These are phyloP conservation scores for Macrosoma leucophasiata DNA, from an alignment of 2,888 invertebrate species.

Conservation along the genomic window DNA sequence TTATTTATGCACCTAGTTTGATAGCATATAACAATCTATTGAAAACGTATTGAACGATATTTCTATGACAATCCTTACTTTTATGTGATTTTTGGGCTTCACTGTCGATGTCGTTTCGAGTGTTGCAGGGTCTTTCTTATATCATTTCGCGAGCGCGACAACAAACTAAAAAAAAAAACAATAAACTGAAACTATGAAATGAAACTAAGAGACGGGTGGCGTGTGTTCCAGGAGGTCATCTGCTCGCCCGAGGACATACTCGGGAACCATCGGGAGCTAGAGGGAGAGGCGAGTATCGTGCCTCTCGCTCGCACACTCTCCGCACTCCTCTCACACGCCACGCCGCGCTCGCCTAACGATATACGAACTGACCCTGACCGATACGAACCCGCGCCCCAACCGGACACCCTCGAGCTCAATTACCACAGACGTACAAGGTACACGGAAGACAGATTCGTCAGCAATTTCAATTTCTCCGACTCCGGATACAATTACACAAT, in stretches of 20 bases:
- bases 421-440: conserved; percentile 47
- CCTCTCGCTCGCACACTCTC: conserved; percentile 54
- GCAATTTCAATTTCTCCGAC: conserved; percentile 45
- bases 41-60: not conserved
- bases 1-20: not conserved
- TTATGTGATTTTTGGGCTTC: not conserved
- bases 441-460: conserved; percentile 52
- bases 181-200: conserved; percentile 35
- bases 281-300: conserved; percentile 32
- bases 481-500: conserved; percentile 43
- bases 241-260: conserved; percentile 78
- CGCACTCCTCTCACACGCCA: conserved; percentile 60
- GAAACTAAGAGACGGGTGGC: conserved; percentile 67
- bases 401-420: conserved; percentile 41
- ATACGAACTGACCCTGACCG: conserved; percentile 44
- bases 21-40: not conserved
- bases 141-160: conserved; percentile 48
- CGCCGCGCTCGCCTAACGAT: conserved; percentile 68
- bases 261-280: conserved; percentile 45
- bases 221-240: conserved; percentile 81
- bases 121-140: conserved; percentile 61
- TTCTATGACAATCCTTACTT: not conserved
- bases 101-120: conserved; percentile 32
- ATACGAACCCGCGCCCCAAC: conserved; percentile 27
- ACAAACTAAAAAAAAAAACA: conserved; percentile 26